Evolutionary conservation across 2,888 invertebrate species (phyloP), one percentile per base, ranked within the genome.

Genomic region (Muschampia plurimacula): DNA sequence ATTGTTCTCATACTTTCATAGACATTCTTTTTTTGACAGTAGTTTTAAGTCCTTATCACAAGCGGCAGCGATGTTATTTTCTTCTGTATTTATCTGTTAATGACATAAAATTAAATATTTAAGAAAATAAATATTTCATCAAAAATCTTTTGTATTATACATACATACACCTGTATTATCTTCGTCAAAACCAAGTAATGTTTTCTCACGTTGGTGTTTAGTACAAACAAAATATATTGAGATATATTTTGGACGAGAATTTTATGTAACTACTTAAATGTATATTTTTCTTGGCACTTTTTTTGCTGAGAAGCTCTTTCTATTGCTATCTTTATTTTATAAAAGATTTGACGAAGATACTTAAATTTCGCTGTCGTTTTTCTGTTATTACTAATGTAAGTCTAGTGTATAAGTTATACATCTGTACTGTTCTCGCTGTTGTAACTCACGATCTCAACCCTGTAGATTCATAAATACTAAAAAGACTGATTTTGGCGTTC

Each of bases 401-500:
- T 39, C 6, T 72, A 67, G 62, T 55, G 62, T 67, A 67, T 72
- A 72, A 67, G 66, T 60, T 44, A 28, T 52, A 62, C 13, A 59
- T 67, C 4, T 22, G 10, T 28, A 57, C 57, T 9, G 10, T 62
- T 57, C 57, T 65, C 55, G 52, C 62, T 44, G 62, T n/a, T 60
- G 13, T 10, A 52, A 2, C 52, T 52, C 32, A 32, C 52, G 60
- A 67, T 67, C 60, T 72, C 72, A 62, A 55, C 55, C 66, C 59
- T 66, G 32, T 70, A 70, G 70, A 70, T 46, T 55, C 66, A 64
- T 46, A 59, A 32, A 67, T 52, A 67, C 52, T 28, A 55, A 72
- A 72, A 72, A 72, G 72, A 72, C 72, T 72, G 72, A 72, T 72
- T 67, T 57, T 72, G 72, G 72, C 72, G 72, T 72, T 72, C 66